Evolutionary conservation across 2,113 vertebrate species (phyloP).

Genomic region (Aegithalos caudatus): DNA sequence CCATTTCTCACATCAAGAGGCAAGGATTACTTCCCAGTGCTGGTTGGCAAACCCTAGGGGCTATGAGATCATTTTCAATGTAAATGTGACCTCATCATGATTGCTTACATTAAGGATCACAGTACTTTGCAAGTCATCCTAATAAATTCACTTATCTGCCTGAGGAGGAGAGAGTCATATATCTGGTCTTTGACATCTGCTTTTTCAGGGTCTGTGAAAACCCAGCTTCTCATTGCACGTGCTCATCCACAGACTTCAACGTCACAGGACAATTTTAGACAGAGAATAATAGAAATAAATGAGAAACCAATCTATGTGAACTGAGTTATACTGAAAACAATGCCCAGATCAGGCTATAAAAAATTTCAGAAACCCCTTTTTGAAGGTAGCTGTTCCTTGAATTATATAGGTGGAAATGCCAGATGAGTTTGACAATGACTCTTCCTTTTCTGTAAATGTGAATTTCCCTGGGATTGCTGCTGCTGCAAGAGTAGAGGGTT

Average conservation of each 20-base stretch:
- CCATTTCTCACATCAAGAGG: neutral
- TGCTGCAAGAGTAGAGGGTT: neutral
- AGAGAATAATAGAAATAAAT: neutral
- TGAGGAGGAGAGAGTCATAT: neutral
- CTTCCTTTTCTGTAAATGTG: neutral
- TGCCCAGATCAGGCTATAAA: neutral
- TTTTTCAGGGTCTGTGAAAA: neutral
- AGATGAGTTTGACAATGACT: too few relatives aligned
- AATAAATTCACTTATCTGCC: slow-evolving; percentile 25
- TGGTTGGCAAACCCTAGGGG: neutral
- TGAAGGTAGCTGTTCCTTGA: neutral
- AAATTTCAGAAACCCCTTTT: neutral
- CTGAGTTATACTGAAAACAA: neutral
- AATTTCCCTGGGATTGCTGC: neutral
- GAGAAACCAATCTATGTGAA: neutral
- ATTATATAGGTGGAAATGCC: neutral
- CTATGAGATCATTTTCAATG: slow-evolving; percentile 33
- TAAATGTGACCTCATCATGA: slow-evolving; percentile 19
- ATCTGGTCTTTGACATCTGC: neutral
- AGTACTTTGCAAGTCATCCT: slow-evolving; percentile 34
- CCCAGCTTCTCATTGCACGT: fast-evolving
- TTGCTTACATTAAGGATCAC: neutral
- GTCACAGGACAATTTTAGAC: fast-evolving
- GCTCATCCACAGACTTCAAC: fast-evolving
- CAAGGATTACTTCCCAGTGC: neutral